Conservation (phyloP, 2,888 invertebrate genomes). For the Iselma pallidipennis region DNA sequence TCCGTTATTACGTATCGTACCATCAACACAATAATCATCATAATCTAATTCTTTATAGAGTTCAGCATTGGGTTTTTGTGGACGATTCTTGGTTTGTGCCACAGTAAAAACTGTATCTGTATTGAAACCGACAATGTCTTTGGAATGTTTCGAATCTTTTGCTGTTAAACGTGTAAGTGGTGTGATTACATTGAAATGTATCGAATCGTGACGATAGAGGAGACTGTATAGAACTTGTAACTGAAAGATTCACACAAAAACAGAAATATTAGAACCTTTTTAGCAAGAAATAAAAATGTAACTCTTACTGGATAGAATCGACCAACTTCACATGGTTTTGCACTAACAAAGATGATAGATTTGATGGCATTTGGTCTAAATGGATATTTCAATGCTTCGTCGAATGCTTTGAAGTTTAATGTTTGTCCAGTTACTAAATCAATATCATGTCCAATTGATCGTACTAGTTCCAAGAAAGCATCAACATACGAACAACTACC, state of each 20-base stretch:
- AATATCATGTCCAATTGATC: slow-evolving; percentile 48
- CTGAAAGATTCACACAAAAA: too few relatives aligned
- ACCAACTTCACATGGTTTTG: slow-evolving; percentile 63
- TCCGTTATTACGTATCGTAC: slow-evolving; percentile 68
- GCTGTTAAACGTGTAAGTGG: slow-evolving; percentile 61
- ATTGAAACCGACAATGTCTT: slow-evolving; percentile 66
- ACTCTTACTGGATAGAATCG: slow-evolving; percentile 60
- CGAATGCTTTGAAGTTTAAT: slow-evolving; percentile 61
- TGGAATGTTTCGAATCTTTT: slow-evolving; percentile 60
- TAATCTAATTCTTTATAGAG: slow-evolving; percentile 62
- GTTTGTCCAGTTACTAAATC: slow-evolving; percentile 41
- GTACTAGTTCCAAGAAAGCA: slow-evolving; percentile 37
- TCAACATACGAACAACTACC: slow-evolving; percentile 41
- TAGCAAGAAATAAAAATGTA: not conserved
- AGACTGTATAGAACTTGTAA: slow-evolving; percentile 43
- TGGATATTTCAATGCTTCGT: slow-evolving; percentile 67
- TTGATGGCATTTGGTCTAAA: slow-evolving; percentile 78
- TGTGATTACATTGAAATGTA: slow-evolving; percentile 65
- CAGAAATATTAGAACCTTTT: too few relatives aligned
- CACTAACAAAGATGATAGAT: slow-evolving; percentile 69
- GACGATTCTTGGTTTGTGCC: slow-evolving; percentile 65
- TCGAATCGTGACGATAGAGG: slow-evolving; percentile 61
- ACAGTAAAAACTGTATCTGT: slow-evolving; percentile 65
- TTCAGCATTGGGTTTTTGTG: slow-evolving; percentile 59
- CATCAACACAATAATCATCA: slow-evolving; percentile 69